Base-by-base conservation (phyloP, 2,797 vertebrate genomes). In the Eulemur rubriventer region DNA sequence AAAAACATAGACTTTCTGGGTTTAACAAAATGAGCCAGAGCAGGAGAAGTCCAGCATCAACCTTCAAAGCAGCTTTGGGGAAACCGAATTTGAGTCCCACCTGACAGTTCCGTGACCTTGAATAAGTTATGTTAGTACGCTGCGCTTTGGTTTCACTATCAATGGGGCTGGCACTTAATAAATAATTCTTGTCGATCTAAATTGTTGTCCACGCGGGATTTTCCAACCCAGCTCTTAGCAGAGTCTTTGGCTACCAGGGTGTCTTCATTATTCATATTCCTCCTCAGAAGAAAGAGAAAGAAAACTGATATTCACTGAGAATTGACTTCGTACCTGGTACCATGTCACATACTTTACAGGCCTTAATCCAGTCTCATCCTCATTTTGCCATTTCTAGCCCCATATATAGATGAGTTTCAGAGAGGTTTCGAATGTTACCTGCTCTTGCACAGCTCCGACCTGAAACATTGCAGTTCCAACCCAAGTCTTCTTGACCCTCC, bases 1-100 rank as follows among this genome's bases (percentile, higher is more conserved):
- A 95, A 94, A 91, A 94, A 88, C 48, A 75, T 46, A 76, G 85
- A 61, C 17, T 33, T 69, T 82, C 75, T 38, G 76, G 87, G 18
- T 61, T 94, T 86, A 70, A 63, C 33, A 33, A 79, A 61, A 67
- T 79, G 73, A 89, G 52, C 52, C 75, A 52, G 18, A 78, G 59
- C 41, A 76, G 33, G 69, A 80, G 43, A 65, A 91, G 59, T 33
- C n/a, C 46, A 30, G 30, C 61, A 28, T 24, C 41, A 57, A 43
- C 33, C 38, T 86, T 72, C 70, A 72, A 89, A 24, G 87, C 16
- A 83, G 46, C 48, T 94, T 89, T 75, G 14, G 43, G 67, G 28
- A 94, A 90, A 35, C 30, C 41, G 55, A 80, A 67, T 67, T 48
- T 57, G 75, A 55, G 22, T 48, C n/a, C 18, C 17, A 50, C 72